phyloP scores from a whole-genome alignment of 2,888 invertebrate genomes.

The Hyposoter dolosus region DNA sequence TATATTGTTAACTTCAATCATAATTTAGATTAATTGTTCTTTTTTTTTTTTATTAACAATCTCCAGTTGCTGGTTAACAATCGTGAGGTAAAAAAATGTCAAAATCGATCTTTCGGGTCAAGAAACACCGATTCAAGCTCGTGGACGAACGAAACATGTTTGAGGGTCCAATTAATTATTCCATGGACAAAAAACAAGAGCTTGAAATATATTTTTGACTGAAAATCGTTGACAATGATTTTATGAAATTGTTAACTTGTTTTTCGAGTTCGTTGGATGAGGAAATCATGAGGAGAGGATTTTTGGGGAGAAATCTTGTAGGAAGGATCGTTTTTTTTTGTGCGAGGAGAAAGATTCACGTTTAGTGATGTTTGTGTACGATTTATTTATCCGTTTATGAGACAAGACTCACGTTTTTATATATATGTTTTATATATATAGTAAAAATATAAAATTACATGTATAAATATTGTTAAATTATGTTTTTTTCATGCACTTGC shows the following conservation, averaged over 20 bases:
- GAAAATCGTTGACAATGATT: not conserved
- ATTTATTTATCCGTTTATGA: constrained; percentile 63
- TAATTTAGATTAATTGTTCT: constrained; percentile 32
- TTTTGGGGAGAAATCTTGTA: constrained; percentile 1
- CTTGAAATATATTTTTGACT: not conserved
- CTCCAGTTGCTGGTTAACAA: constrained; percentile 44
- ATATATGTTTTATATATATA: constrained; percentile 61
- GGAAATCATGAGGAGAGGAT: not conserved
- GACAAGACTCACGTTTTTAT: constrained; percentile 68
- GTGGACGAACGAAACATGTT: not conserved
- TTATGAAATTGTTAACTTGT: not conserved
- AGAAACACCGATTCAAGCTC: not conserved
- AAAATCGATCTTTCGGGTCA: constrained; percentile 14
- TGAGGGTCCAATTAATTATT: not conserved
- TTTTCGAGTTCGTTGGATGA: not conserved
- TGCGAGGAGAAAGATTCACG: constrained; percentile 26
- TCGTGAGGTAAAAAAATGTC: constrained; percentile 19
- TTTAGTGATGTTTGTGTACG: constrained; percentile 52
- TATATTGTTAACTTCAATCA: constrained; percentile 41
- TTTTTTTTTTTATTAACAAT: constrained; percentile 52
- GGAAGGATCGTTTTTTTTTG: constrained; percentile 21
- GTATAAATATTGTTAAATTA: constrained; percentile 72
- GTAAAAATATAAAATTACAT: constrained; percentile 65
- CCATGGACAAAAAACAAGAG: not conserved
- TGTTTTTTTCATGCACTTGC: constrained; percentile 28